These are phyloP conservation scores for Phrynocephalus guinanensis DNA, from an alignment of 2,797 vertebrate species.

Conservation along the genomic window DNA sequence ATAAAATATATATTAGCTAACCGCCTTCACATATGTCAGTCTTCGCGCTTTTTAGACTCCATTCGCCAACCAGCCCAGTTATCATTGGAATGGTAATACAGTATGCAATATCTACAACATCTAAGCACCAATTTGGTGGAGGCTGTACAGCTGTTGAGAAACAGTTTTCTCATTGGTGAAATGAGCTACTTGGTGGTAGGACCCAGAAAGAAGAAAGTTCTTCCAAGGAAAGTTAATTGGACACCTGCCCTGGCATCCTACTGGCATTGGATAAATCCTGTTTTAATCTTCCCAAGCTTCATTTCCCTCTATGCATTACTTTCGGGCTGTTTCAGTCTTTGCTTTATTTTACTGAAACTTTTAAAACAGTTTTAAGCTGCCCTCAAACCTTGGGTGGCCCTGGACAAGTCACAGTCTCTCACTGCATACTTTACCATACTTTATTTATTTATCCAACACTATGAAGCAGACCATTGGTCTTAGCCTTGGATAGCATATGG, in stretches of 20 bases:
- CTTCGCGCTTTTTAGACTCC: neutral
- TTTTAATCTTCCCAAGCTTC: neutral
- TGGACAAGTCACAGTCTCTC: neutral
- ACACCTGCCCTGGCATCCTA: neutral
- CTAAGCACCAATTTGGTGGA: neutral
- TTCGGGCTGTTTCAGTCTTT: neutral
- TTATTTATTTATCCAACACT: neutral
- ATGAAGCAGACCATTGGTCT: neutral
- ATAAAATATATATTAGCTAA: neutral
- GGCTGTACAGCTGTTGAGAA: neutral
- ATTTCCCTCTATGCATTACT: neutral
- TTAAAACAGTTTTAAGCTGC: neutral
- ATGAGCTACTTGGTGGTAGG: neutral
- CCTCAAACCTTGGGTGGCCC: neutral
- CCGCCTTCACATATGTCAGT: no score
- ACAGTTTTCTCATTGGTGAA: no score
- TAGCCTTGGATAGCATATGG: neutral
- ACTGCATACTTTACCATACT: neutral
- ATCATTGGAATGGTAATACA: no score
- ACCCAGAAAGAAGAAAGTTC: neutral
- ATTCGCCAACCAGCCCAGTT: neutral
- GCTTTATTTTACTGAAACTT: no score
- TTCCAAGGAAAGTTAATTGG: neutral
- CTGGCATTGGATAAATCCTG: neutral
- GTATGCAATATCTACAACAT: neutral